A percentile compares a stretch with the other conserved stretches of the same genome.
These are phyloP conservation scores for Limnephilus auricula DNA, from an alignment of 2,888 invertebrate genomes.

Conservation along the genomic window DNA sequence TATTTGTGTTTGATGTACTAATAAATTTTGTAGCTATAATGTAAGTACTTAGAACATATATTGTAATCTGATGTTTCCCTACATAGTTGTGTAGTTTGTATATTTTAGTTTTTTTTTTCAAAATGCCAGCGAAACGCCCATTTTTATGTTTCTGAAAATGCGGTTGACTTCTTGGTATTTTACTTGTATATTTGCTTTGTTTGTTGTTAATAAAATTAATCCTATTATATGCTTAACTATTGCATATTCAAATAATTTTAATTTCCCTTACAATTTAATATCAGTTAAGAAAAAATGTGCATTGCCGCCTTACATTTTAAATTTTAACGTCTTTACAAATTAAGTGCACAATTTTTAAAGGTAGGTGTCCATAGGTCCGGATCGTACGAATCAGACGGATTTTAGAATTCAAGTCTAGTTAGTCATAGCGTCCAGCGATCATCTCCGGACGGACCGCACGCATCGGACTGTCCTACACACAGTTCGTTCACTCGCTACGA, in stretches of 20 bases:
- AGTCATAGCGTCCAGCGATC: too few species aligned
- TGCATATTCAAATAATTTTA: not conserved
- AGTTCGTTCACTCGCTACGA: too few species aligned
- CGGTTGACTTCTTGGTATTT: slow-evolving; percentile 51
- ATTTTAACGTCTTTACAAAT: not conserved
- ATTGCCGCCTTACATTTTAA: not conserved
- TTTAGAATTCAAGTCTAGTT: too few species aligned
- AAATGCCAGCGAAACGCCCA: slow-evolving; percentile 52
- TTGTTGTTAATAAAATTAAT: slow-evolving; percentile 16
- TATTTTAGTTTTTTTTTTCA: not conserved
- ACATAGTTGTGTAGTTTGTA: not conserved
- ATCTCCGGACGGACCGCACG: too few species aligned
- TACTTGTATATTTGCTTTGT: slow-evolving; percentile 15
- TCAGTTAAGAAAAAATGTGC: not conserved
- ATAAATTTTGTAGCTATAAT: not conserved
- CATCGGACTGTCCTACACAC: too few species aligned
- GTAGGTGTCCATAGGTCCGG: too few species aligned
- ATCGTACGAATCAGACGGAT: too few species aligned
- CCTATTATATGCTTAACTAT: not conserved
- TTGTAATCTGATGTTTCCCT: slow-evolving; percentile 12
- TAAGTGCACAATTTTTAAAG: not conserved
- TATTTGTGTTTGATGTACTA: slow-evolving; percentile 20
- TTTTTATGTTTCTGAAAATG: slow-evolving; percentile 51
- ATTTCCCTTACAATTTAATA: not conserved
- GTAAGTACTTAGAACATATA: not conserved